Conservation (phyloP, 2,113 vertebrate genomes). For the Gadus macrocephalus region DNA sequence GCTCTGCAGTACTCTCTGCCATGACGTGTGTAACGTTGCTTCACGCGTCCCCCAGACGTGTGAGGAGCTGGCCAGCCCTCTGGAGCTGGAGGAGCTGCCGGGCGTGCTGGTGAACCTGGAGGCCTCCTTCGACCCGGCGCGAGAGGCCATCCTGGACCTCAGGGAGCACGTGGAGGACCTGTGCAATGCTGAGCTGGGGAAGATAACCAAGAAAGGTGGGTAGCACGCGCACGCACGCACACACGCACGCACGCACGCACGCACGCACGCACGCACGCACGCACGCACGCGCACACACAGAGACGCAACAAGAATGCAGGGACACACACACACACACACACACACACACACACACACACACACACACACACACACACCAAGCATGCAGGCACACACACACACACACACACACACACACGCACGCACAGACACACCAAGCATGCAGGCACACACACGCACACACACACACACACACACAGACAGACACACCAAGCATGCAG, state of each 20-base stretch:
- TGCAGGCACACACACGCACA: background rate
- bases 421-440: background rate
- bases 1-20: too few relatives aligned
- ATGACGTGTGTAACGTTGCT: background rate
- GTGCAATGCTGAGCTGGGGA: constrained; percentile 70
- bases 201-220: constrained; percentile 70
- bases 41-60: constrained; percentile 40
- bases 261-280: too few relatives aligned
- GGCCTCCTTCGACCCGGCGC: constrained; percentile 60
- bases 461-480: background rate
- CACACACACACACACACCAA: background rate
- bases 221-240: background rate
- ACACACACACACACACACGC: too few relatives aligned
- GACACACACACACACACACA: background rate
- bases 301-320: too few relatives aligned
- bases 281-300: too few relatives aligned
- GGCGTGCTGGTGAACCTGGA: constrained; percentile 53
- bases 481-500: background rate
- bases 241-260: background rate
- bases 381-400: background rate
- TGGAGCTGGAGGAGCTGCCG: constrained; percentile 58
- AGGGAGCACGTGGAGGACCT: constrained; percentile 66
- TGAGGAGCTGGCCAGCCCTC: constrained; percentile 56
- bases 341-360: background rate
- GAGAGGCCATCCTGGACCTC: constrained; percentile 55